These are phyloP conservation scores for Hartigia nigra DNA, from an alignment of 2,888 invertebrate species.

Conservation along the genomic window DNA sequence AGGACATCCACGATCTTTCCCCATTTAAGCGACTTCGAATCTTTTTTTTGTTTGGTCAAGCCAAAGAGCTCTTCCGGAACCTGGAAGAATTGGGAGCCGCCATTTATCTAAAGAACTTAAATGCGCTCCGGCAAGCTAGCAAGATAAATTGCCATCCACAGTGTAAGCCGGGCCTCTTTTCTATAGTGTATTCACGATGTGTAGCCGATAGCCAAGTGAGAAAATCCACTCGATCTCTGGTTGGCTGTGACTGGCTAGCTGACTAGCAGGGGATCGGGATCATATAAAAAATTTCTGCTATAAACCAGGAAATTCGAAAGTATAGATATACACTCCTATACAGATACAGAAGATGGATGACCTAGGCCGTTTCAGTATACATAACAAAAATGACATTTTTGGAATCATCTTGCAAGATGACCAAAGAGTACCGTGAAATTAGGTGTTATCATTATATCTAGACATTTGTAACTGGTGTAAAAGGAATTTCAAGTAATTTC, in stretches of 20 bases:
- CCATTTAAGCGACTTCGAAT: background rate
- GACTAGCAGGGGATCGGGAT: background rate
- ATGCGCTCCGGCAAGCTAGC: background rate
- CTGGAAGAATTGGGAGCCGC: background rate
- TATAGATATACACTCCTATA: background rate
- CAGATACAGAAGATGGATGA: background rate
- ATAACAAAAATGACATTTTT: background rate
- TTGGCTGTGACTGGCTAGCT: background rate
- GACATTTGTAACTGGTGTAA: background rate
- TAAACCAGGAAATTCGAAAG: background rate
- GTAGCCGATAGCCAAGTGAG: background rate
- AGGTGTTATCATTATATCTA: background rate
- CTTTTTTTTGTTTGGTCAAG: constrained; percentile 1
- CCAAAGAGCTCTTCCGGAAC: background rate
- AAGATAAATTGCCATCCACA: constrained; percentile 1
- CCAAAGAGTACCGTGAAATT: background rate
- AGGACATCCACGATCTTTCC: background rate
- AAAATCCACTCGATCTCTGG: background rate
- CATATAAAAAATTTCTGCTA: background rate
- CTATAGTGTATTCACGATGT: background rate
- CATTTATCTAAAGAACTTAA: constrained; percentile 7
- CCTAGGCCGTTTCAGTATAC: background rate
- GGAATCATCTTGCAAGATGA: background rate
- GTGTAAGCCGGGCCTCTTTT: background rate
- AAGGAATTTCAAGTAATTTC: background rate